Conservation (phyloP, 2,797 vertebrate species). For the Gambelia wislizenii region DNA sequence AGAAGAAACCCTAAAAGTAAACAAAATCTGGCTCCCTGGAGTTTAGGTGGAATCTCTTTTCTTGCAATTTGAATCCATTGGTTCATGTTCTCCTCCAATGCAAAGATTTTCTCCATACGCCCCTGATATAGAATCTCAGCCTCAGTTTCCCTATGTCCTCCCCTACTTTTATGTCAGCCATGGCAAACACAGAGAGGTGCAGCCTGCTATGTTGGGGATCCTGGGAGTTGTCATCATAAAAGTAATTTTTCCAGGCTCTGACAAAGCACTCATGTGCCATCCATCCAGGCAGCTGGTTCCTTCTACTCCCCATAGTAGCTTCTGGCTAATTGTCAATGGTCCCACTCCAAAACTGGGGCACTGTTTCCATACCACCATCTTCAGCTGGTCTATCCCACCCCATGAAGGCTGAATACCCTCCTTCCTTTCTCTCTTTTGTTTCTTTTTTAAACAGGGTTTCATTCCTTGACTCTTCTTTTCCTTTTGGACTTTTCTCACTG, state of each 20-base stretch:
- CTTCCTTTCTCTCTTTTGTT: neutral
- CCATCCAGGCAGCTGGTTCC: neutral
- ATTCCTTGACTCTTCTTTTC: neutral
- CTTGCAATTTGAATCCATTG: neutral
- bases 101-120: no score
- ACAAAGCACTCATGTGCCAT: neutral
- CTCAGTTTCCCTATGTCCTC: neutral
- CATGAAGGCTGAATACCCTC: neutral
- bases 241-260: neutral
- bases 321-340: no score
- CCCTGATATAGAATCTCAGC: neutral
- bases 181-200: no score
- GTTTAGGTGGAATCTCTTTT: neutral
- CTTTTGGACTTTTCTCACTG: neutral
- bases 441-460: no score
- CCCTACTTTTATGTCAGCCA: neutral
- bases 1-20: no score
- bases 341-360: neutral
- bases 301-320: no score
- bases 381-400: neutral
- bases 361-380: neutral
- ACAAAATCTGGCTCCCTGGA: no score
- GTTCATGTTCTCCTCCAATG: neutral
- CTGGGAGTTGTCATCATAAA: neutral
- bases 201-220: neutral